phyloP scores from a whole-genome alignment of 2,113 vertebrate genomes.

The Helogale parvula region DNA sequence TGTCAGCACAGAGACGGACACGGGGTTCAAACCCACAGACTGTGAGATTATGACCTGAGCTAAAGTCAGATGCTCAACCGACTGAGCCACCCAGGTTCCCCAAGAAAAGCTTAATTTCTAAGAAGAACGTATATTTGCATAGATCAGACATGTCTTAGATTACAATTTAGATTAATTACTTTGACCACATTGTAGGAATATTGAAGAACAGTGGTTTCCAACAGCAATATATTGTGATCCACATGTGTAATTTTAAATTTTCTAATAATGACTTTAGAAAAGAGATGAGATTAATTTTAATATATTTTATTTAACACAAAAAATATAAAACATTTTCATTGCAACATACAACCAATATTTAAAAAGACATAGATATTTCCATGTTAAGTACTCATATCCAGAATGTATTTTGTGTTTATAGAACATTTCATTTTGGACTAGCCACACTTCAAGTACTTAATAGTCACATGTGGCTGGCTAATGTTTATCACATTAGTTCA shows the following conservation, averaged over 20 bases:
- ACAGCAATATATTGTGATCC: slow-evolving; percentile 22
- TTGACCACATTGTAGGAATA: background rate
- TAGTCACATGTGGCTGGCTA: background rate
- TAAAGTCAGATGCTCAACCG: too few relatives aligned
- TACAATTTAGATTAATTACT: background rate
- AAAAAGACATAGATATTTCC: background rate
- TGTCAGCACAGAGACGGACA: too few relatives aligned
- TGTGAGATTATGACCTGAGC: too few relatives aligned
- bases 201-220: background rate
- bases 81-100: too few relatives aligned
- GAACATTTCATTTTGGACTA: background rate
- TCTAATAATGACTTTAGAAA: background rate
- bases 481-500: background rate
- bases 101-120: background rate
- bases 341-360: background rate
- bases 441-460: background rate
- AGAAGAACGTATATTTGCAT: background rate
- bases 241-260: background rate
- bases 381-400: background rate
- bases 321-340: background rate
- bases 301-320: background rate
- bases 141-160: background rate
- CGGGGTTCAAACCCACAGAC: too few relatives aligned
- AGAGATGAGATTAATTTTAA: background rate
- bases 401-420: background rate